Evolutionary conservation across 1,140 invertebrate genomes (phyloP).

Genomic region (Manduca sexta): DNA sequence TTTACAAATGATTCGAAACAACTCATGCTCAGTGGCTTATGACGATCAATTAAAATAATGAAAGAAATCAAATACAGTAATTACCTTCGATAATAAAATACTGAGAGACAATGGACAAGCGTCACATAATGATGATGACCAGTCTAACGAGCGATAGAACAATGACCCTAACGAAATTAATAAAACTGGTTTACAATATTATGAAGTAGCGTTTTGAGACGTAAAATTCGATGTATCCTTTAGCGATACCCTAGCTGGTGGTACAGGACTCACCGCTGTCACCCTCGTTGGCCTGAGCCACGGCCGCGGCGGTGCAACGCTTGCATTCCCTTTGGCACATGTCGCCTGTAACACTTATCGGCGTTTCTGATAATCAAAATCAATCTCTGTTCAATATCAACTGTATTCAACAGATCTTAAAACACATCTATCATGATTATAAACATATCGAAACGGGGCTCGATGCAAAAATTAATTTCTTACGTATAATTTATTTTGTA

Average conservation of each 20-base stretch:
- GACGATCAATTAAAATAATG: too few relatives aligned
- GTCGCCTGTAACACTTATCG: conserved; percentile 39
- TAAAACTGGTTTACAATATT: conserved; percentile 13
- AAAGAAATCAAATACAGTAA: too few relatives aligned
- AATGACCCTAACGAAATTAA: neutral
- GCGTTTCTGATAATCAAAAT: conserved; percentile 35
- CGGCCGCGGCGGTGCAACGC: conserved; percentile 48
- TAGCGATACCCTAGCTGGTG: conserved; percentile 7
- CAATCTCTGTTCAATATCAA: neutral
- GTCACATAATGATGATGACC: conserved; percentile 1
- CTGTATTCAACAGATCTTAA: too few relatives aligned
- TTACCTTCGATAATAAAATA: too few relatives aligned
- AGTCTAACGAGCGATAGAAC: neutral
- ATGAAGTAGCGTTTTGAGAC: conserved; percentile 15
- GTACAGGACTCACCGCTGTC: conserved; percentile 51
- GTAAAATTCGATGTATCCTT: neutral
- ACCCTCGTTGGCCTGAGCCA: conserved; percentile 43
- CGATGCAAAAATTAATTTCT: too few relatives aligned
- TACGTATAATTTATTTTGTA: too few relatives aligned
- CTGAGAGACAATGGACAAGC: neutral
- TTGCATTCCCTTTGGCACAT: conserved; percentile 49
- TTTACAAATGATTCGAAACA: too few relatives aligned
- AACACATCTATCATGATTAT: too few relatives aligned
- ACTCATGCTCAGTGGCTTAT: too few relatives aligned
- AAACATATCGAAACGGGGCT: too few relatives aligned